A percentile compares a stretch with the other conserved stretches of the same genome.
These are phyloP conservation scores for Aricia artaxerxes DNA, from an alignment of 2,888 invertebrate genomes.

Conservation along the genomic window DNA sequence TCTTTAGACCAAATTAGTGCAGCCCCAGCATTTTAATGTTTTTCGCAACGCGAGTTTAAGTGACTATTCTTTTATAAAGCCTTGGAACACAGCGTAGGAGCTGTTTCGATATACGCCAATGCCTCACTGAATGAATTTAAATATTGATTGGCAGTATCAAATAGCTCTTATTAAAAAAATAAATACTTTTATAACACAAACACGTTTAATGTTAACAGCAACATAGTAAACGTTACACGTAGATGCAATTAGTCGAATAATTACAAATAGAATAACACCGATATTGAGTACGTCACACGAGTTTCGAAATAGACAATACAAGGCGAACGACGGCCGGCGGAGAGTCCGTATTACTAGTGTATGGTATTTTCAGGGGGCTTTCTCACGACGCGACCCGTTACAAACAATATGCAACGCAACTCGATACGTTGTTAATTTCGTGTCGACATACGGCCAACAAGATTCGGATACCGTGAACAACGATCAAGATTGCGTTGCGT, in stretches of 20 bases:
- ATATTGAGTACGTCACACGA: constrained; percentile 8
- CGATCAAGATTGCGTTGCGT: constrained; percentile 45
- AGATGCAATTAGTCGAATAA: constrained; percentile 37
- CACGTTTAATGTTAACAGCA: constrained; percentile 11
- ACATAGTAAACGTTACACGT: constrained; percentile 31
- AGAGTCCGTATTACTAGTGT: constrained; percentile 38
- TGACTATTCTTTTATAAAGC: neutral
- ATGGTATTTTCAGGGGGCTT: constrained; percentile 48
- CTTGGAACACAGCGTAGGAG: neutral
- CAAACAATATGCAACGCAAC: constrained; percentile 49
- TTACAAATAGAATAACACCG: neutral
- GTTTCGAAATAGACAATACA: neutral
- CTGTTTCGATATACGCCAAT: neutral
- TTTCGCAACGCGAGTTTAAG: neutral
- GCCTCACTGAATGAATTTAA: neutral
- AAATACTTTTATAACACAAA: constrained; percentile 17
- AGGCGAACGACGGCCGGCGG: constrained; percentile 11
- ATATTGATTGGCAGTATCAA: neutral
- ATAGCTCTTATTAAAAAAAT: neutral
- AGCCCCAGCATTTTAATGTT: neutral
- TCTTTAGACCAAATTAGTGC: neutral
- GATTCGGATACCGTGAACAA: constrained; percentile 43
- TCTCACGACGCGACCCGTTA: constrained; percentile 50
- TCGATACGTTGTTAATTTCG: constrained; percentile 48
- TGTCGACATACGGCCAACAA: constrained; percentile 46